A percentile compares a stretch with the other conserved stretches of the same genome.
phyloP scores from a whole-genome alignment of 2,888 invertebrate species.

The Thalpophila matura region DNA sequence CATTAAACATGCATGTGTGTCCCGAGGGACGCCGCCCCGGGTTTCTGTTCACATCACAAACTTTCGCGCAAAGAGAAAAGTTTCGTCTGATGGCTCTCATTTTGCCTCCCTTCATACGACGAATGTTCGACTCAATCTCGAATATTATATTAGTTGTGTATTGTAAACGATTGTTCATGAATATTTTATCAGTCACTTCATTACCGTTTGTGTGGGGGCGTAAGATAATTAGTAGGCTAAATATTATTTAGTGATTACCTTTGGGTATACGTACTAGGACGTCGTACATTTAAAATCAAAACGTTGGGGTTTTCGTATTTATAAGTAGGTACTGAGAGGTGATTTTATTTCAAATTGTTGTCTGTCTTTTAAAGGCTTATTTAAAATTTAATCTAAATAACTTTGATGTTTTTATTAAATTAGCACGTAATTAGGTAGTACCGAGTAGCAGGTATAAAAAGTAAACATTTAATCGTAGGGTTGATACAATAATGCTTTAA shows the following conservation, averaged over 20 bases:
- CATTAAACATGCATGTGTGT: slow-evolving; percentile 89
- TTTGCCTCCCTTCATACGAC: slow-evolving; percentile 79
- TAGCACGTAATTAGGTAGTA: too few relatives aligned
- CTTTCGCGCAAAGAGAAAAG: slow-evolving; percentile 87
- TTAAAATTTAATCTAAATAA: too few relatives aligned
- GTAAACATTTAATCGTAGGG: too few relatives aligned
- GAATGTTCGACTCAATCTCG: slow-evolving; percentile 71
- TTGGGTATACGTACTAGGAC: neutral
- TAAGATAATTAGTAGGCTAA: slow-evolving; percentile 16
- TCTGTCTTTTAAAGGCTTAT: too few relatives aligned
- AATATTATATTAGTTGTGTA: slow-evolving; percentile 71
- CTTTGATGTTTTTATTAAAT: too few relatives aligned
- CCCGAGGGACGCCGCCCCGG: slow-evolving; percentile 80
- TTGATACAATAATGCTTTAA: too few relatives aligned
- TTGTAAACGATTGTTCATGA: slow-evolving; percentile 62
- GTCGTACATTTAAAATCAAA: too few relatives aligned
- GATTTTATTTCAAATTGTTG: too few relatives aligned
- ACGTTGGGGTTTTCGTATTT: too few relatives aligned
- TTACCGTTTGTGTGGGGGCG: slow-evolving; percentile 1
- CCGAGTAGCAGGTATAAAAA: too few relatives aligned
- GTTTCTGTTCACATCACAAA: slow-evolving; percentile 85
- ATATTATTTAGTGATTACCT: slow-evolving; percentile 3
- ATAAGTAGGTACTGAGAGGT: too few relatives aligned
- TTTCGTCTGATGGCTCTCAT: slow-evolving; percentile 82
- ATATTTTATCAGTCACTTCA: slow-evolving; percentile 55